Evolutionary conservation across 2,113 vertebrate species (phyloP).

Genomic region (Baryphthengus martii): DNA sequence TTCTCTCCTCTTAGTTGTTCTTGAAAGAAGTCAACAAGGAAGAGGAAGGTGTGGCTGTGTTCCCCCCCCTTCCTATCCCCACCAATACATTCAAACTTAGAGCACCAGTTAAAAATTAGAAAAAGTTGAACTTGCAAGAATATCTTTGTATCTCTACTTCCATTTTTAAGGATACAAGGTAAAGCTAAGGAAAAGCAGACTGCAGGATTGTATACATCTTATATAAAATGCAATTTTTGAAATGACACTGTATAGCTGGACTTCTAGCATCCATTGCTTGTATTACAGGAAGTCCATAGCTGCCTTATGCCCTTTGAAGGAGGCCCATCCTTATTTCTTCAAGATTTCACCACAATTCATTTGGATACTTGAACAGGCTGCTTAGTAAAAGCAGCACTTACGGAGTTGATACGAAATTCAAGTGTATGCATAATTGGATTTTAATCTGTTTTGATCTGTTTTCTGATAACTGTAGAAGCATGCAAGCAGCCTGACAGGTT

Average conservation of each 20-base stretch:
- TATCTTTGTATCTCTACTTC: not conserved
- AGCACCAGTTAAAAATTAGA: not conserved
- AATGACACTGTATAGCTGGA: not conserved
- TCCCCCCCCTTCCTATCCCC: too few relatives aligned
- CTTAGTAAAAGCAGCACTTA: constrained; percentile 19
- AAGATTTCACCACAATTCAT: not conserved
- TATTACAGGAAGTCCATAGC: not conserved
- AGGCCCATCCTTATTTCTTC: not conserved
- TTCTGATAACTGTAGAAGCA: not conserved
- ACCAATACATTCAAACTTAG: not conserved
- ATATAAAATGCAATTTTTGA: not conserved
- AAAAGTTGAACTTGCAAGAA: not conserved
- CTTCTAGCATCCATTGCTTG: not conserved
- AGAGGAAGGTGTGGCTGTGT: not conserved
- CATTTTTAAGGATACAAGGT: not conserved
- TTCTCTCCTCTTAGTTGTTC: not conserved
- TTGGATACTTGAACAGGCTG: not conserved
- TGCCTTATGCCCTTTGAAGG: not conserved
- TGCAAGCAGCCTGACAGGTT: not conserved
- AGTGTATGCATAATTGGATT: constrained; percentile 40
- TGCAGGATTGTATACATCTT: not conserved
- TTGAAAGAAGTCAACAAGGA: not conserved
- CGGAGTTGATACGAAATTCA: constrained; percentile 20
- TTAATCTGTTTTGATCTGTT: constrained; percentile 44
- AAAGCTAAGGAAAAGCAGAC: not conserved